Percentiles rank a stretch among this genome's conserved stretches.
Conservation (phyloP, 2,113 vertebrate genomes). For the Megaceryle maxima region DNA sequence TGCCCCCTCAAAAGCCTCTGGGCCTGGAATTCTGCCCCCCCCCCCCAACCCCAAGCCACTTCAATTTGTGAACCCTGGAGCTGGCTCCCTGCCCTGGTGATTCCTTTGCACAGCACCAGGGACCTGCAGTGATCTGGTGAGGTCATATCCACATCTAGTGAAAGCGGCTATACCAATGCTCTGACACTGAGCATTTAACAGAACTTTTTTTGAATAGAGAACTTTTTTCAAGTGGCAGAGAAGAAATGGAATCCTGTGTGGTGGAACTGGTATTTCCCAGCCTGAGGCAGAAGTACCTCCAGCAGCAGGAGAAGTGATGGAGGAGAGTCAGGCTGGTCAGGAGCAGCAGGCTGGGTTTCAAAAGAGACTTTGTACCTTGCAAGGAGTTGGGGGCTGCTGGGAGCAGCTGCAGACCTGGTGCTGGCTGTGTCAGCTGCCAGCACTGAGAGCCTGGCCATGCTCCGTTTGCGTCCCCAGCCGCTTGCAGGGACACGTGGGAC, state of each 20-base stretch:
- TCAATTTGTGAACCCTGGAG: accelerated
- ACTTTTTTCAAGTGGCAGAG: accelerated
- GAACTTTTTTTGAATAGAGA: background rate
- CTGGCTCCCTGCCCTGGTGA: accelerated
- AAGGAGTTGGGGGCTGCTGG: background rate
- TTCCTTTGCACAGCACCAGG: background rate
- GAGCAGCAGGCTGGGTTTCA: background rate
- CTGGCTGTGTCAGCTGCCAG: background rate
- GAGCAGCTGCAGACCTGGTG: background rate
- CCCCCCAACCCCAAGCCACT: background rate
- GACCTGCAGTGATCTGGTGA: accelerated
- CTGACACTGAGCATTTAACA: accelerated
- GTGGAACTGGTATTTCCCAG: background rate
- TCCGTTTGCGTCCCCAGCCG: background rate
- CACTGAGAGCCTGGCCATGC: background rate
- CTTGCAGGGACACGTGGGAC: background rate
- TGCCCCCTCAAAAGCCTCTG: too few relatives aligned
- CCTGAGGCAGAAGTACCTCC: accelerated
- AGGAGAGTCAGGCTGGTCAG: background rate
- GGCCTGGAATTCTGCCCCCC: background rate
- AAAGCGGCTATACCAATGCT: accelerated
- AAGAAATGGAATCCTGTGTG: accelerated
- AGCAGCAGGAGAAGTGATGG: background rate
- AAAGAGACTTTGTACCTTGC: background rate
- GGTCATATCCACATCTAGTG: accelerated